Conservation (phyloP, 2,113 vertebrate species). For the Xiphophorus couchianus region DNA sequence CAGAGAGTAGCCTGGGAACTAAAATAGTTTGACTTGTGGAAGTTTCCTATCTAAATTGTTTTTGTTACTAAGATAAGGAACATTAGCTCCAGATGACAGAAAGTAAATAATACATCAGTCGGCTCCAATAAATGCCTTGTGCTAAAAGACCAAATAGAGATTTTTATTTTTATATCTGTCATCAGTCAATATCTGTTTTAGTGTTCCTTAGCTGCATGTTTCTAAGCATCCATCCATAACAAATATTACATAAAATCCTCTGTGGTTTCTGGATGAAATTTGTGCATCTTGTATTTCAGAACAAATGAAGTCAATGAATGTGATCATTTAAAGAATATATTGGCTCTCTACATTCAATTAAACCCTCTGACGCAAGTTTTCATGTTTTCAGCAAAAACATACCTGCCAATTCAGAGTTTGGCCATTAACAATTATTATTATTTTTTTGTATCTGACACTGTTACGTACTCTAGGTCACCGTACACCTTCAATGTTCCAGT, state of each 20-base stretch:
- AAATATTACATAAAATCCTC: slow-evolving; percentile 55
- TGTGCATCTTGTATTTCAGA: slow-evolving; percentile 52
- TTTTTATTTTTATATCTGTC: slow-evolving; percentile 67
- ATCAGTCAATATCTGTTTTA: slow-evolving; percentile 65
- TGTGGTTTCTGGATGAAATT: slow-evolving; percentile 57
- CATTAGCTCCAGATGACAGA: slow-evolving; percentile 86
- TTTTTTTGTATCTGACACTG: no score
- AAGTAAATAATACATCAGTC: slow-evolving; percentile 80
- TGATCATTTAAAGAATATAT: slow-evolving; percentile 68
- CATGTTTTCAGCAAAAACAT: slow-evolving; percentile 5
- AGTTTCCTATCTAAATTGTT: slow-evolving; percentile 87
- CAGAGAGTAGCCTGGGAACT: slow-evolving; percentile 82
- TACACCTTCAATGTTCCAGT: no score
- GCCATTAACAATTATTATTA: no score
- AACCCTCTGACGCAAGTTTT: slow-evolving; percentile 51
- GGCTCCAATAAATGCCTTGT: slow-evolving; percentile 75
- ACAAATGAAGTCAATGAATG: slow-evolving; percentile 62
- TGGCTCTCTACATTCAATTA: slow-evolving; percentile 49
- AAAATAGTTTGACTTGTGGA: slow-evolving; percentile 84
- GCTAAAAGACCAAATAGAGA: slow-evolving; percentile 74
- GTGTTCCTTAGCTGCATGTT: slow-evolving; percentile 39
- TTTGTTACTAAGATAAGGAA: slow-evolving; percentile 84
- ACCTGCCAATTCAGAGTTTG: neutral
- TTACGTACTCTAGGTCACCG: no score
- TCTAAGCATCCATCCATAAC: slow-evolving; percentile 55